Evolutionary conservation across 2,888 invertebrate genomes (phyloP), one percentile per base, ranked within the genome.

Genomic region (Habrosyne pyritoides): DNA sequence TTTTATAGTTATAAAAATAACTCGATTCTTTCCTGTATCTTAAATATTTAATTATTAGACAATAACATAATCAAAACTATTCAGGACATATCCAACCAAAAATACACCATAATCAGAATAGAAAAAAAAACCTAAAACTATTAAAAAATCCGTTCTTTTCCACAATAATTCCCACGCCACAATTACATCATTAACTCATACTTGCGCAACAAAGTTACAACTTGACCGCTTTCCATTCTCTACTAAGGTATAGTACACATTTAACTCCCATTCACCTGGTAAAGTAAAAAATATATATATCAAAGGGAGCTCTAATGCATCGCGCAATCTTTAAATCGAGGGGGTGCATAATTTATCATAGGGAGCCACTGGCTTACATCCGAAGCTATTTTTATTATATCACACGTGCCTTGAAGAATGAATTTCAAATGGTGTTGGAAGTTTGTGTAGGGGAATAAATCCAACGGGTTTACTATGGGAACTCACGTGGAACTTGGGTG

Each of bases 381-480:
- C 83, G 75, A 78, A 83, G 88, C 79, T 89, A 89, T 91, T 91
- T 92, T 90, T 92, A 91, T 91, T 87, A 86, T 85, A 90, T 91
- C 91, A 91, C 91, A 89, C 87, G 85, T 83, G 76, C 75, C 71
- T 79, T 91, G 90, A 92, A 89, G 91, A 91, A 91, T 91, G 91
- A 92, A 92, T 91, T 91, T 91, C 89, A 91, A 92, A 92, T 92
- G 89, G 86, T 85, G 84, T 84, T 83, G 88, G 91, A 91, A 90
- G 90, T 90, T 91, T 90, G 81, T 79, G 77, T 76, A 80, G 90
- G 91, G 90, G 87, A 86, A 78, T 82, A 86, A 85, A 87, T 87
- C 86, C 81, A 69, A 61, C 53, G 36, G 57, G 59, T 60, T 21
- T 84, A 86, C 88, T 61, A 75, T 22, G 53, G 56, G 53, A 69